Conservation (phyloP, 2,888 invertebrate genomes). For the Apodemia zela region DNA sequence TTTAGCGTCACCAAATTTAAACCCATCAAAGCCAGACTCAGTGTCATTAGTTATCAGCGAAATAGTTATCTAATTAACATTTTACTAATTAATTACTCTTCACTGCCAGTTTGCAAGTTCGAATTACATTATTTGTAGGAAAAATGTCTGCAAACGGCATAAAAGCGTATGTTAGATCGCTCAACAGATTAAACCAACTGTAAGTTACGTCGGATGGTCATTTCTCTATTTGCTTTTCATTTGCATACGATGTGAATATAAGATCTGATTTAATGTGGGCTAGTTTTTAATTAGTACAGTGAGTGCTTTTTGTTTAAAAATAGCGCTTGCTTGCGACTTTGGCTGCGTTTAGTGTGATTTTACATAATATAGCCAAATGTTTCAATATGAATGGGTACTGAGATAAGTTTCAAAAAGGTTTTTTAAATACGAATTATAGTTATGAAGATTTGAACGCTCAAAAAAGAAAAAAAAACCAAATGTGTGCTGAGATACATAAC, state of each 20-base stretch:
- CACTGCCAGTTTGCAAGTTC: background rate
- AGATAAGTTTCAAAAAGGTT: too few relatives aligned
- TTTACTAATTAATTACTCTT: too few relatives aligned
- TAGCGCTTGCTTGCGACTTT: background rate
- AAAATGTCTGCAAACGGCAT: conserved; percentile 46
- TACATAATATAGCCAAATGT: too few relatives aligned
- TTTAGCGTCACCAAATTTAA: too few relatives aligned
- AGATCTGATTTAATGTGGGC: conserved; percentile 9
- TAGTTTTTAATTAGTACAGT: conserved; percentile 1
- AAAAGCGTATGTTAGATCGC: conserved; percentile 61
- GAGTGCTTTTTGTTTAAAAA: background rate
- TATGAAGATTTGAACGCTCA: too few relatives aligned
- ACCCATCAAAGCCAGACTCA: too few relatives aligned
- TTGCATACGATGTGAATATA: conserved; percentile 58
- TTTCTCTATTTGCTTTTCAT: conserved; percentile 63
- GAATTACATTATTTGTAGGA: conserved; percentile 52
- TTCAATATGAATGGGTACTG: too few relatives aligned
- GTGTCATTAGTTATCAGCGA: too few relatives aligned
- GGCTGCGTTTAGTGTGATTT: background rate
- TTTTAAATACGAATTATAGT: too few relatives aligned
- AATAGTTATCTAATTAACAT: too few relatives aligned
- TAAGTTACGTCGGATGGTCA: conserved; percentile 47
- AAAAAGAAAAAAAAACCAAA: too few relatives aligned
- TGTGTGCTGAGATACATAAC: too few relatives aligned
- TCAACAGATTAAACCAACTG: conserved; percentile 56